Percentiles rank a stretch among this genome's conserved stretches.
Conservation (phyloP, 2,888 invertebrate genomes). For the Rhogogaster chlorosoma region DNA sequence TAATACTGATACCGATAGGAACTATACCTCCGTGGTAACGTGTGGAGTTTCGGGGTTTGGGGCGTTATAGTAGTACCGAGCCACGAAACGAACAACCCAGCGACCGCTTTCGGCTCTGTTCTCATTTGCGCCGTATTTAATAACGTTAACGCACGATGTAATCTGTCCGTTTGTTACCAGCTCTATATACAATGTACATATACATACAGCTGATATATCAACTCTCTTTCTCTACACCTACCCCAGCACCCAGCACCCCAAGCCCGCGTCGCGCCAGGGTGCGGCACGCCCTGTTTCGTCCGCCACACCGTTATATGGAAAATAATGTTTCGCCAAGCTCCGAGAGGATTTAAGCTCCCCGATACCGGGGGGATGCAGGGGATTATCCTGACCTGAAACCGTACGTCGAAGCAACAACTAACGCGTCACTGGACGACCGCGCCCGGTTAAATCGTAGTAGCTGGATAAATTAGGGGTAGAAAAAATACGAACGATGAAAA, state of each 20-base stretch:
- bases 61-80: not conserved
- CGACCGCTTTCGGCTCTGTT: constrained; percentile 51
- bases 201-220: not conserved
- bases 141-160: constrained; percentile 62
- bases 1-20: not conserved
- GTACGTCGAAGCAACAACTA: constrained; percentile 63
- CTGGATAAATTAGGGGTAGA: not conserved
- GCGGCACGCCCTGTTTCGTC: constrained; percentile 6
- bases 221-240: constrained; percentile 1
- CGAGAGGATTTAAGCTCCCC: constrained; percentile 63
- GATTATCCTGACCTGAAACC: constrained; percentile 71
- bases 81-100: constrained; percentile 51
- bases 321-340: constrained; percentile 16
- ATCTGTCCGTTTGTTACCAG: constrained; percentile 56
- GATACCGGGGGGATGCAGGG: constrained; percentile 30
- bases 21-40: not conserved
- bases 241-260: not conserved
- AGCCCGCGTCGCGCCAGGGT: no score
- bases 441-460: constrained; percentile 7
- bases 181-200: not conserved
- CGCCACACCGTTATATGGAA: constrained; percentile 21
- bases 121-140: constrained; percentile 63
- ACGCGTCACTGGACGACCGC: constrained; percentile 5
- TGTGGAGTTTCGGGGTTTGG: no score
- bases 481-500: not conserved